Conservation (phyloP, 2,113 vertebrate species). For the Pedetes capensis region DNA sequence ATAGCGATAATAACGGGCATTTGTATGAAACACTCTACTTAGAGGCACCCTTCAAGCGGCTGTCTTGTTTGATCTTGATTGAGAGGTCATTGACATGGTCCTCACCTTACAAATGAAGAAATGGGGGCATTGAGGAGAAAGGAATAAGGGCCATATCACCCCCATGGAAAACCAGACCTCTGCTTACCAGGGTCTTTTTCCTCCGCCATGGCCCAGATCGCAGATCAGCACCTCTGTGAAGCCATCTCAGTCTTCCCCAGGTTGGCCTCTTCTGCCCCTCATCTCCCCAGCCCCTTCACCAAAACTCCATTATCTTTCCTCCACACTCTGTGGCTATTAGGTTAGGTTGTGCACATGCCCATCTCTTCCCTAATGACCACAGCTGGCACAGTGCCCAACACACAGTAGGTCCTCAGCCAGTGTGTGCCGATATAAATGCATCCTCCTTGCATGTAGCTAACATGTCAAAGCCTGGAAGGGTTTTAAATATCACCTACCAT, state of each 20-base stretch:
- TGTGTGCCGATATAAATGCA: background rate
- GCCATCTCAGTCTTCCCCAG: background rate
- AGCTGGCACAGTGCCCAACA: background rate
- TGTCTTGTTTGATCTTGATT: too few species aligned
- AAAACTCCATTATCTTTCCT: too few species aligned
- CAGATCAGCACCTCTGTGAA: background rate
- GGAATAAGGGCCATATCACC: background rate
- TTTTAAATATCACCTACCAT: background rate
- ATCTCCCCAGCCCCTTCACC: background rate
- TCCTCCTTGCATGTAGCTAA: background rate
- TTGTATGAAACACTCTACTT: background rate
- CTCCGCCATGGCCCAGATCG: background rate
- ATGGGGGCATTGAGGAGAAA: background rate
- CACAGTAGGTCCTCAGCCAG: background rate
- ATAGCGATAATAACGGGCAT: background rate
- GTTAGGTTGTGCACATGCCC: fast-evolving
- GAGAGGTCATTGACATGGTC: background rate
- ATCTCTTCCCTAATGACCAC: background rate
- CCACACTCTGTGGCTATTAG: too few species aligned
- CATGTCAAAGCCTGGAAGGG: background rate
- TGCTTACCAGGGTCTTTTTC: background rate
- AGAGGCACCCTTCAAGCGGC: too few species aligned
- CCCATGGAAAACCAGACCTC: background rate
- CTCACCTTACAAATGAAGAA: background rate
- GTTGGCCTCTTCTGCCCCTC: background rate